These are phyloP conservation scores for Pelobates cultripes DNA, from an alignment of 2,797 vertebrate species.

Conservation along the genomic window DNA sequence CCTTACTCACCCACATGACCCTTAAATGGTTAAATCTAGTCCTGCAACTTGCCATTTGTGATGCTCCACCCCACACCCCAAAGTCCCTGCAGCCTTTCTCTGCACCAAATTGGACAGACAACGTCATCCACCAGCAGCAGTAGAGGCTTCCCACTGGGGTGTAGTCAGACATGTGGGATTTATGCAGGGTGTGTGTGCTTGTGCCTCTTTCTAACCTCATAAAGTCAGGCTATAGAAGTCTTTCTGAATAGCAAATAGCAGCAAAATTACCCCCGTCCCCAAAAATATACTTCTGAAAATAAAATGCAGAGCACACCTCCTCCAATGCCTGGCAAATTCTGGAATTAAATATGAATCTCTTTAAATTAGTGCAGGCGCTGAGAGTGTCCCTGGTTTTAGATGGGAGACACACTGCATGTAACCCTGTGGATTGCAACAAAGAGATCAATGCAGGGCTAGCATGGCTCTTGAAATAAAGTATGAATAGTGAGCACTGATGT, in stretches of 20 bases:
- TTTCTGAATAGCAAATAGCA: background rate
- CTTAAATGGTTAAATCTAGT: background rate
- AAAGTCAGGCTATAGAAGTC: background rate
- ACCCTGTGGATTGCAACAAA: too few relatives aligned
- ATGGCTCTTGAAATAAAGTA: too few relatives aligned
- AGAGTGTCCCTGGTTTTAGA: too few relatives aligned
- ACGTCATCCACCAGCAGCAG: slow-evolving; percentile 31
- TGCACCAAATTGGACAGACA: slow-evolving; percentile 22
- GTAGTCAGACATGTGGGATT: background rate
- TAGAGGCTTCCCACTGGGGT: slow-evolving; percentile 7
- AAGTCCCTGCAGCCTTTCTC: slow-evolving; percentile 44
- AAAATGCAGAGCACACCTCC: background rate
- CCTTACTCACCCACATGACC: background rate
- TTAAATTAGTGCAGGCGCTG: too few relatives aligned
- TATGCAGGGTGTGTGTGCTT: background rate
- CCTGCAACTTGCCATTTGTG: slow-evolving; percentile 13
- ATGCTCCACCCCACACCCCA: slow-evolving; percentile 28
- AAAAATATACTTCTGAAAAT: background rate
- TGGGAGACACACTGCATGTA: too few relatives aligned
- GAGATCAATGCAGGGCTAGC: too few relatives aligned
- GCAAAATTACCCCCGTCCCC: background rate
- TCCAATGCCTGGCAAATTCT: too few relatives aligned
- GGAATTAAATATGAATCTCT: too few relatives aligned
- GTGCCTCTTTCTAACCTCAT: background rate
- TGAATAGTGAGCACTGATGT: too few relatives aligned